Percentiles rank a stretch among this genome's conserved stretches.
Evolutionary conservation across 2,113 vertebrate species (phyloP).

Genomic region (Ochotona curzoniae): DNA sequence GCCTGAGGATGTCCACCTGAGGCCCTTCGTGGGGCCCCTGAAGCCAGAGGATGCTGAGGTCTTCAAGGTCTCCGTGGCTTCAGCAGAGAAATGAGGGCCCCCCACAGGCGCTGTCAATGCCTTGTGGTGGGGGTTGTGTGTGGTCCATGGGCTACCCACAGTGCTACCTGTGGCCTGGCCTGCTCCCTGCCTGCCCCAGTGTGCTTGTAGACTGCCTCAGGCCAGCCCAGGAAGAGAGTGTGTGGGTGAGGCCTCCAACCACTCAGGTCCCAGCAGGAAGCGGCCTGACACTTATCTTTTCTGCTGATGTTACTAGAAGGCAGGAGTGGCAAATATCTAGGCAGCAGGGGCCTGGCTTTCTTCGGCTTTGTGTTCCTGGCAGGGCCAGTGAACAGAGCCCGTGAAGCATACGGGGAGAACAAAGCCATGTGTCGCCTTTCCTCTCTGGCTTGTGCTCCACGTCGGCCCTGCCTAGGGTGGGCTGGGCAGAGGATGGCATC

Average conservation of each 20-base stretch:
- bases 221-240: too few relatives aligned
- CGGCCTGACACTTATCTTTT: not conserved
- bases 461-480: not conserved
- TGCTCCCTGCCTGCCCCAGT: not conserved
- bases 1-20: conserved; percentile 84
- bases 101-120: not conserved
- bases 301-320: not conserved
- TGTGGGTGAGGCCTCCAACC: too few relatives aligned
- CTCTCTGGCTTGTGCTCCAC: not conserved
- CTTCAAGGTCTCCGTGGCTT: conserved; percentile 79
- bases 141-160: too few relatives aligned
- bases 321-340: not conserved
- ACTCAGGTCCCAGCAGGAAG: not conserved
- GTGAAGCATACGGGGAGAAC: conserved; percentile 14
- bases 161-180: too few relatives aligned
- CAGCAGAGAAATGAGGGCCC: conserved; percentile 47
- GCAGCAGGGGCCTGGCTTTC: not conserved
- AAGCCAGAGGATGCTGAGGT: conserved; percentile 83
- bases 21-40: conserved; percentile 82
- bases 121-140: too few relatives aligned
- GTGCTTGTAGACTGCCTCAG: too few relatives aligned
- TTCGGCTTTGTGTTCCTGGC: not conserved
- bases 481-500: not conserved
- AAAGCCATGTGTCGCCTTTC: not conserved
- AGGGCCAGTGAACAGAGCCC: not conserved